These are phyloP conservation scores for Ophion obscuratus DNA, from an alignment of 2,888 invertebrate species.

Conservation along the genomic window DNA sequence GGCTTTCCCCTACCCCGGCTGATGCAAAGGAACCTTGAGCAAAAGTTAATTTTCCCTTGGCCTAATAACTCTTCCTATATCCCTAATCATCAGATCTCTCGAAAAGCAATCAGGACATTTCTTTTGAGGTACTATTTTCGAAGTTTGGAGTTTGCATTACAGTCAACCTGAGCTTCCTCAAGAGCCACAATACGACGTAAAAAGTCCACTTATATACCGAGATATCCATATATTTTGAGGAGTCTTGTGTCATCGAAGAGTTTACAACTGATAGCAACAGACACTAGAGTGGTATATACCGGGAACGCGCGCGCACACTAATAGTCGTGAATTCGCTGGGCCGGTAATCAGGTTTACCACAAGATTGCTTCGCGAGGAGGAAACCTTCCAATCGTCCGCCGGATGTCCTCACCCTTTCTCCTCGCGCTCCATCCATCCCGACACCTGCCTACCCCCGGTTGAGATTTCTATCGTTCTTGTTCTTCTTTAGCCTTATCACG, in stretches of 20 bases:
- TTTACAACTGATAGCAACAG: constrained; percentile 45
- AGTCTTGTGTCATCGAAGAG: constrained; percentile 35
- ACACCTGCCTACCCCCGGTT: constrained; percentile 50
- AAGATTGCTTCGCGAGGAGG: constrained; percentile 83
- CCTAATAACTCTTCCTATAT: background rate
- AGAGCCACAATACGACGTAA: background rate
- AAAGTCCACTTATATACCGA: background rate
- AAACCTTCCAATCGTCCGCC: constrained; percentile 83
- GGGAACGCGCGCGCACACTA: constrained; percentile 71
- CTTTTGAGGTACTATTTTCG: background rate
- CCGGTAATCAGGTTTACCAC: constrained; percentile 83
- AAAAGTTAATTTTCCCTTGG: background rate
- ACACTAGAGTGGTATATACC: constrained; percentile 25
- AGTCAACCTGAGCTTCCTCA: background rate
- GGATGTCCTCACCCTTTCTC: constrained; percentile 79
- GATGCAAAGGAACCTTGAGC: background rate
- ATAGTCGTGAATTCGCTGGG: constrained; percentile 79
- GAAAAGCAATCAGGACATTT: background rate
- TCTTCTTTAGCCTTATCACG: constrained; percentile 31
- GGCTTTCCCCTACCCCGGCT: too few relatives aligned
- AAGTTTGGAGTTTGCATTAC: background rate
- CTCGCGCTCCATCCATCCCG: constrained; percentile 56
- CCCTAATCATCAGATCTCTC: background rate
- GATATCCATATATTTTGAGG: background rate
- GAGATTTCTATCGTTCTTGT: constrained; percentile 50